Evolutionary conservation across 1,140 invertebrate species (phyloP).

Genomic region (Drosophila ogumai): DNA sequence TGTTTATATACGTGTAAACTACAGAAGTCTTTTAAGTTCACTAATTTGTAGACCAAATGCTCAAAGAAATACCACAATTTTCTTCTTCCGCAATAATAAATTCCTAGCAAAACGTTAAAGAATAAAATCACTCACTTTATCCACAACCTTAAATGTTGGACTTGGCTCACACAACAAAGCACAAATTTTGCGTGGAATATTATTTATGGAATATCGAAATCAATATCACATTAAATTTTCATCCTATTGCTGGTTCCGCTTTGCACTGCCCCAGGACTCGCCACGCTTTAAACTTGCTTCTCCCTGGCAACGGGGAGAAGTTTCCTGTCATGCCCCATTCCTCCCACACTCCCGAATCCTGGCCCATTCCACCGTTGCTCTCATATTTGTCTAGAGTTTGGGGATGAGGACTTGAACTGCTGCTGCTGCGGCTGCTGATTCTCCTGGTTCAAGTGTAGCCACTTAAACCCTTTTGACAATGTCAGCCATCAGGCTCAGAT

Average conservation of each 20-base stretch:
- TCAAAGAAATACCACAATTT: background rate
- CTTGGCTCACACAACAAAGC: slow-evolving; percentile 1
- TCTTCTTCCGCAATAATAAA: background rate
- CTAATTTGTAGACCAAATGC: background rate
- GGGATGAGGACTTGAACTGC: slow-evolving; percentile 59
- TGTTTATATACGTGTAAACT: too few relatives aligned
- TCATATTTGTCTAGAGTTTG: slow-evolving; percentile 69
- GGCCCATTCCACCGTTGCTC: slow-evolving; percentile 1
- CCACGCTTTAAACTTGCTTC: slow-evolving; percentile 61
- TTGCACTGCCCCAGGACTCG: slow-evolving; percentile 37
- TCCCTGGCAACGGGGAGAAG: slow-evolving; percentile 42
- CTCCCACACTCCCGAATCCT: background rate
- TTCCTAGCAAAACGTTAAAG: background rate
- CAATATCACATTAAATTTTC: slow-evolving; percentile 52
- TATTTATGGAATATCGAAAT: slow-evolving; percentile 42
- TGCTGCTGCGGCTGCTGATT: slow-evolving; percentile 38
- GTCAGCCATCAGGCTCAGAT: slow-evolving; percentile 74
- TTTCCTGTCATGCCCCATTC: slow-evolving; percentile 55
- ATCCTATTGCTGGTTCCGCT: slow-evolving; percentile 30
- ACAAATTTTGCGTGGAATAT: slow-evolving; percentile 20
- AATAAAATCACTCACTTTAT: background rate
- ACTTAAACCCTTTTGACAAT: slow-evolving; percentile 83
- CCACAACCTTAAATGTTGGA: background rate
- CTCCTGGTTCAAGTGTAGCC: slow-evolving; percentile 70
- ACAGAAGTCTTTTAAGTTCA: background rate